A percentile compares a stretch with the other conserved stretches of the same genome.
Conservation (phyloP, 2,113 vertebrate genomes). For the Neogale vison region DNA sequence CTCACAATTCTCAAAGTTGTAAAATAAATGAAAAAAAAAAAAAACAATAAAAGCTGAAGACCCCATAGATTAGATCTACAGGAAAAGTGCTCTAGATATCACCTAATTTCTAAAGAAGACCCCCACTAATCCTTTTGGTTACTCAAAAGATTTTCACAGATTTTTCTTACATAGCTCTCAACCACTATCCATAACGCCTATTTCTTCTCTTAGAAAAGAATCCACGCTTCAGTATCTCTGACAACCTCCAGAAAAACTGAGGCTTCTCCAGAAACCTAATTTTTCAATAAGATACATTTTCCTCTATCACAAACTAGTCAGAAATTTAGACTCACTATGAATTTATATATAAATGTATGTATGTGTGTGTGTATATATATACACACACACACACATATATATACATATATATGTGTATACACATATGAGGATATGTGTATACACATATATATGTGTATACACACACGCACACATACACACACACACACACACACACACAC, state of each 20-base stretch:
- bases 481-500: too few relatives aligned
- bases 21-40: not conserved
- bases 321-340: constrained; percentile 4
- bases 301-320: not conserved
- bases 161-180: not conserved
- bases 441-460: too few relatives aligned
- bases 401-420: too few relatives aligned
- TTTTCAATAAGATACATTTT: not conserved
- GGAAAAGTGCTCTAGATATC: not conserved
- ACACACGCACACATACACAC: too few relatives aligned
- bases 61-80: not conserved
- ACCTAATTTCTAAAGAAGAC: not conserved
- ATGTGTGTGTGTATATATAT: too few relatives aligned
- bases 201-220: not conserved
- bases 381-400: fast-evolving
- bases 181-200: not conserved
- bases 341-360: not conserved
- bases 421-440: too few relatives aligned
- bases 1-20: not conserved
- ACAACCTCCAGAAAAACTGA: not conserved
- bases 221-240: not conserved
- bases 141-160: not conserved
- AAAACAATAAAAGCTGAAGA: not conserved
- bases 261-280: not conserved
- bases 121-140: not conserved